A percentile compares a stretch with the other conserved stretches of the same genome.
phyloP scores from a whole-genome alignment of 2,797 vertebrate species.

The Pygocentrus nattereri region DNA sequence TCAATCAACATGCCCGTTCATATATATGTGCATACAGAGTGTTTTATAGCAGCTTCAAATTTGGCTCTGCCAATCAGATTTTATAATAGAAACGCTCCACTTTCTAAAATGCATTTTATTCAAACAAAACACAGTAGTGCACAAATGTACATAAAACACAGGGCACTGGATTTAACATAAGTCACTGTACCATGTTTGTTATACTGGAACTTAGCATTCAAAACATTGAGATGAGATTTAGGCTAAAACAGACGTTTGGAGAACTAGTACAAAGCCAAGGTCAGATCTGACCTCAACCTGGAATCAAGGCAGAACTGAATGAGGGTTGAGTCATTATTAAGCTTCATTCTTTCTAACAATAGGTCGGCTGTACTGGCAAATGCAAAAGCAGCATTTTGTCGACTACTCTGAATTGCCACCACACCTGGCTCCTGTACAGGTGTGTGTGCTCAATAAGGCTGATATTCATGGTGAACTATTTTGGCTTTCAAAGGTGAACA shows the following conservation, averaged over 20 bases:
- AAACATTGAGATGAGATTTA: not conserved
- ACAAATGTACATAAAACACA: not conserved
- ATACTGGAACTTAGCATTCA: not conserved
- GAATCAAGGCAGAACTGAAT: not conserved
- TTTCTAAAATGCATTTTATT: not conserved
- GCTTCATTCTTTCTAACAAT: constrained; percentile 44
- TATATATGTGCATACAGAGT: not conserved
- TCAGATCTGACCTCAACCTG: not conserved
- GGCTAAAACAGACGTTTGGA: not conserved
- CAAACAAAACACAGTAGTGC: not conserved
- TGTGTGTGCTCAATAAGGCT: constrained; percentile 46
- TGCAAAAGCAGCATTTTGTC: constrained; percentile 28
- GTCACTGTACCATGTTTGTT: not conserved
- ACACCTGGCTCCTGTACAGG: constrained; percentile 47
- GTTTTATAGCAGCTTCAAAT: not conserved
- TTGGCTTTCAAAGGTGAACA: constrained; percentile 15
- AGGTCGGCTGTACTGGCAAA: constrained; percentile 13
- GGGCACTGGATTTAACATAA: not conserved
- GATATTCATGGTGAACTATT: constrained; percentile 35
- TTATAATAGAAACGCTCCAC: not conserved
- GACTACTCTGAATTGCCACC: constrained; percentile 20
- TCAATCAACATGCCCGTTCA: too few species aligned
- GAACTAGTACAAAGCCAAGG: not conserved
- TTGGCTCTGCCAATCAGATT: not conserved
- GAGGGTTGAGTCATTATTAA: constrained; percentile 4